These are phyloP conservation scores for Marmota flaviventris DNA, from an alignment of 2,113 vertebrate genomes.

Conservation along the genomic window DNA sequence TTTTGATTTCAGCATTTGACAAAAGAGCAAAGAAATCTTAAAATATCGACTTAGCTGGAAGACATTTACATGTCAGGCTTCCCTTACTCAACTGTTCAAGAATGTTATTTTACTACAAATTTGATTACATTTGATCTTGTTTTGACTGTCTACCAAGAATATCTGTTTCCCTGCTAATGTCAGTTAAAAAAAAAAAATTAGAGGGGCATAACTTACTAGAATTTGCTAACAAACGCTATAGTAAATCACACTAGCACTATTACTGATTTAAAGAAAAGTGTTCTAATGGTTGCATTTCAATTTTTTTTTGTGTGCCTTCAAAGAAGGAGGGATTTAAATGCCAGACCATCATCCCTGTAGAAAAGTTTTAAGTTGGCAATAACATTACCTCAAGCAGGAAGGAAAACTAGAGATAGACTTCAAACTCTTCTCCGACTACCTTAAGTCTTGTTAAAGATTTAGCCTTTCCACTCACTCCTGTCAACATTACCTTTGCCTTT, in stretches of 20 bases:
- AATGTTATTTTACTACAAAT: slow-evolving; percentile 63
- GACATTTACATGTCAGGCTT: slow-evolving; percentile 24
- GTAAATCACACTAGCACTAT: not conserved
- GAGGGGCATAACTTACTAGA: not conserved
- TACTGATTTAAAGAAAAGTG: not conserved
- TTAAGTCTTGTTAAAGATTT: not conserved
- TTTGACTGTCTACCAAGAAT: slow-evolving; percentile 41
- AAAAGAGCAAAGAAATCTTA: slow-evolving; percentile 68
- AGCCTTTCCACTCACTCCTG: not conserved
- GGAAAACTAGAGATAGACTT: not conserved
- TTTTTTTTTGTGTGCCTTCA: not conserved
- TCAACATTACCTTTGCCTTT: not conserved
- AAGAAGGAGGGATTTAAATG: not conserved
- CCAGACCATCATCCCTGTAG: not conserved
- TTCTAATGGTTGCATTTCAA: not conserved
- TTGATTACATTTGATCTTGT: slow-evolving; percentile 57
- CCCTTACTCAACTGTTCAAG: slow-evolving; percentile 40
- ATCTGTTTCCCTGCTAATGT: not conserved
- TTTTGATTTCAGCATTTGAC: slow-evolving; percentile 66
- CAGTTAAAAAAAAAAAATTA: slow-evolving; percentile 44
- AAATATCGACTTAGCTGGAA: not conserved
- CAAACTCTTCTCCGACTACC: not conserved
- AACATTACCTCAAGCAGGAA: not conserved
- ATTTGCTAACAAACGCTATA: slow-evolving; percentile 48
- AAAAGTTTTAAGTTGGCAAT: not conserved